phyloP scores from a whole-genome alignment of 2,797 vertebrate species.

The Sebastiscus albofasciatus region DNA sequence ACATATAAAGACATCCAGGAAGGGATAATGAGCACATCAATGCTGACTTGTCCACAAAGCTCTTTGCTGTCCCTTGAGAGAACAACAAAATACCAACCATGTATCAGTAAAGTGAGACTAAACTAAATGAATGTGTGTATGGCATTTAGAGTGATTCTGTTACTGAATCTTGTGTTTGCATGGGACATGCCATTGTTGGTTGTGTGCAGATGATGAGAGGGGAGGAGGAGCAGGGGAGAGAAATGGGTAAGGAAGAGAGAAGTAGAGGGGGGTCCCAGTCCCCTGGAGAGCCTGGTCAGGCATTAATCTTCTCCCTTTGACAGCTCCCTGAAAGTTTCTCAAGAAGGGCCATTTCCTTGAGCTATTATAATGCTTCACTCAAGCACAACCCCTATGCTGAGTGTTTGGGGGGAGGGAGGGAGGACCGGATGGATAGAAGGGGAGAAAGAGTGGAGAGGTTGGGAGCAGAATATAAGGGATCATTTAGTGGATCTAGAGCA shows the following conservation, averaged over 20 bases:
- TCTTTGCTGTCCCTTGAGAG: conserved; percentile 27
- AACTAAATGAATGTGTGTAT: conserved; percentile 38
- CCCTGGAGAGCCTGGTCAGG: conserved; percentile 76
- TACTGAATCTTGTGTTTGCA: conserved; percentile 49
- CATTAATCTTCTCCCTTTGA: conserved; percentile 87
- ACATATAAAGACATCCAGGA: conserved; percentile 27
- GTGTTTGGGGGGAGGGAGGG: conserved; percentile 52
- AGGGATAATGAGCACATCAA: conserved; percentile 57
- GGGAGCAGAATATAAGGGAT: conserved; percentile 48
- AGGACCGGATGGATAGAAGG: conserved; percentile 52
- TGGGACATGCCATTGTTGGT: conserved; percentile 57
- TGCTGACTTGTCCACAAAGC: conserved; percentile 38
- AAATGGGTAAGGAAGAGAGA: conserved; percentile 60
- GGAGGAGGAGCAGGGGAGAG: conserved; percentile 28
- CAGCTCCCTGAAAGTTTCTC: conserved; percentile 85
- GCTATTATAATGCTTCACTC: conserved; percentile 87
- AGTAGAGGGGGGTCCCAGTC: conserved; percentile 60
- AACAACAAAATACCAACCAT: conserved; percentile 45
- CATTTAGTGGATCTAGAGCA: conserved; percentile 59
- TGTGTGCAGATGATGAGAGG: conserved; percentile 51
- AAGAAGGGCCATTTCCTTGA: conserved; percentile 85
- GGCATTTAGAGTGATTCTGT: conserved; percentile 42
- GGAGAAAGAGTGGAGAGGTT: conserved; percentile 31
- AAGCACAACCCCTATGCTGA: conserved; percentile 77
- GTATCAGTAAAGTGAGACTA: conserved; percentile 26